phyloP scores from a whole-genome alignment of 2,113 vertebrate species.

The Lagenorhynchus albirostris region DNA sequence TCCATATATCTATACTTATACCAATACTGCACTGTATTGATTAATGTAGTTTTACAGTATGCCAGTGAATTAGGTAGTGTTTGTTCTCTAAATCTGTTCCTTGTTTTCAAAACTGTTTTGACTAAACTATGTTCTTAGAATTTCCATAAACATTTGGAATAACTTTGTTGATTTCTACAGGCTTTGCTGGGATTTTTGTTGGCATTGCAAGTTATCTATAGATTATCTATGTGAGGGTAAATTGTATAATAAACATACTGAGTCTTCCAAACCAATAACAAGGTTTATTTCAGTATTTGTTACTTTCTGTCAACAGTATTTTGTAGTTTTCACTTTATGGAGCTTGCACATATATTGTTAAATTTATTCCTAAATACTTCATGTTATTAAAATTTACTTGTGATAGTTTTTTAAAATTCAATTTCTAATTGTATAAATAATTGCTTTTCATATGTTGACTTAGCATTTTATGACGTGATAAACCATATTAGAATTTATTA shows the following conservation, averaged over 20 bases:
- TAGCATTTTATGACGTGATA: not conserved
- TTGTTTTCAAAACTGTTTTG: not conserved
- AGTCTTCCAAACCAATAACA: not conserved
- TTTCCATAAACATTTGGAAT: not conserved
- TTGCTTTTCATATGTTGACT: not conserved
- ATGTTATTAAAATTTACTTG: not conserved
- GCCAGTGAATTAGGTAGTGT: not conserved
- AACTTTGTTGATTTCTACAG: not conserved
- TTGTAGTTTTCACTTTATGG: too few species aligned
- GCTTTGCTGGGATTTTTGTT: not conserved
- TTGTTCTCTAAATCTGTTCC: not conserved
- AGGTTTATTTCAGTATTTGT: not conserved
- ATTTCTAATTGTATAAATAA: not conserved
- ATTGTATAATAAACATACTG: not conserved
- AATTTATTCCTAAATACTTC: not conserved
- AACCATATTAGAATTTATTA: not conserved
- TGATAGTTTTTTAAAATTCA: not conserved
- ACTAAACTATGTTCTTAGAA: not conserved
- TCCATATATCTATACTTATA: not conserved
- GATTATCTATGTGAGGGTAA: not conserved
- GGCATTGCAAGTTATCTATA: not conserved
- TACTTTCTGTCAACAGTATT: constrained; percentile 4
- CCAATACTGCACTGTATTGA: not conserved
- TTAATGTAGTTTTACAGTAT: not conserved
- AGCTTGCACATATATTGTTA: not conserved